These are phyloP conservation scores for Thyatira batis DNA, from an alignment of 2,888 invertebrate species.

Conservation along the genomic window DNA sequence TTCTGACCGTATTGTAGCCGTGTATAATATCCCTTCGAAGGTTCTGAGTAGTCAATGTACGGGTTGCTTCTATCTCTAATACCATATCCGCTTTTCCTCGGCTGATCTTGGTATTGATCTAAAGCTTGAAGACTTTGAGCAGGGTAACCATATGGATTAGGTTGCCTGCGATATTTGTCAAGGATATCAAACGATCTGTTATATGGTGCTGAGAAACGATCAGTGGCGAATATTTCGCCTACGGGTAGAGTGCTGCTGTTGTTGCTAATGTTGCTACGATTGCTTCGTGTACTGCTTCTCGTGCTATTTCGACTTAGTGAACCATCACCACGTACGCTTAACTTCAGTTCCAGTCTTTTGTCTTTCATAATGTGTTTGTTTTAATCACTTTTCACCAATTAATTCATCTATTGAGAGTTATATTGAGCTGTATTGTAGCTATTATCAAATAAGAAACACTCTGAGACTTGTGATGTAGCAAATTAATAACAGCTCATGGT, in stretches of 20 bases:
- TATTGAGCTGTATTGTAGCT: conserved; percentile 39
- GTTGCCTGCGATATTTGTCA: conserved; percentile 64
- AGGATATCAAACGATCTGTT: conserved; percentile 68
- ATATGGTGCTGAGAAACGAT: conserved; percentile 67
- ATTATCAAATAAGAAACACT: conserved; percentile 41
- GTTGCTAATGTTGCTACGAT: conserved; percentile 62
- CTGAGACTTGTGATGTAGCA: conserved; percentile 33
- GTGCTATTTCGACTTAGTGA: conserved; percentile 66
- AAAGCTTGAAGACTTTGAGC: conserved; percentile 71
- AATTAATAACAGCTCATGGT: conserved; percentile 51
- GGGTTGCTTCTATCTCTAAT: conserved; percentile 47
- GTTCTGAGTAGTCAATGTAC: conserved; percentile 57
- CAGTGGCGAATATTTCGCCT: conserved; percentile 73
- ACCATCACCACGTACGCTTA: conserved; percentile 77
- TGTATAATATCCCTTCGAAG: conserved; percentile 40
- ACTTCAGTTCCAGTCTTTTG: conserved; percentile 73
- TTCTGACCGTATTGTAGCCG: conserved; percentile 30
- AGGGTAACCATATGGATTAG: conserved; percentile 64
- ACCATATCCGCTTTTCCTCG: conserved; percentile 39
- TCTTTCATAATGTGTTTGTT: conserved; percentile 64
- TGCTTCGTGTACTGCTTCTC: conserved; percentile 70
- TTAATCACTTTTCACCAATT: conserved; percentile 27
- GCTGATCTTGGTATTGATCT: conserved; percentile 58
- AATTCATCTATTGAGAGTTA: conserved; percentile 5
- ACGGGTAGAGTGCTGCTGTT: conserved; percentile 60